Percentiles rank a stretch among this genome's conserved stretches.
Conservation (phyloP, 2,113 vertebrate genomes). For the Cariama cristata region DNA sequence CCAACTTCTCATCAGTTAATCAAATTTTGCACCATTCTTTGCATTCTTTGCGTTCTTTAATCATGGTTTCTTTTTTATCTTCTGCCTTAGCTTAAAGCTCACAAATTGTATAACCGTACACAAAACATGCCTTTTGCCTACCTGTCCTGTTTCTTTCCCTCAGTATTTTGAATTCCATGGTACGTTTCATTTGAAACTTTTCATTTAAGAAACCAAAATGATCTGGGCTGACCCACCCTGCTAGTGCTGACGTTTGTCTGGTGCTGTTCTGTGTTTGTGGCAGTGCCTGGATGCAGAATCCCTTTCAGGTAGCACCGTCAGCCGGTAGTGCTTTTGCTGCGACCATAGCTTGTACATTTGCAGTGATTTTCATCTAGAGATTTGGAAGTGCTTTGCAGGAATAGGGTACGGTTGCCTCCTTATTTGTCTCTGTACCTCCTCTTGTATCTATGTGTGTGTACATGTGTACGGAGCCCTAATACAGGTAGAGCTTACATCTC, state of each 20-base stretch:
- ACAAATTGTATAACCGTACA: not conserved
- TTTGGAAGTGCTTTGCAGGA: constrained; percentile 16
- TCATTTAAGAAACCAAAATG: not conserved
- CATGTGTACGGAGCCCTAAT: not conserved
- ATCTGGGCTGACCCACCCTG: not conserved
- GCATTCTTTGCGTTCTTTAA: not conserved
- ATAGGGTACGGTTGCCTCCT: not conserved
- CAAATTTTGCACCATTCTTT: not conserved
- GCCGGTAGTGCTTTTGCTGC: not conserved
- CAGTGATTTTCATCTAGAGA: not conserved
- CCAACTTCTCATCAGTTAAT: not conserved
- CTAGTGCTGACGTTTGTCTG: not conserved
- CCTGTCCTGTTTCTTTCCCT: not conserved
- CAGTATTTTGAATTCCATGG: not conserved
- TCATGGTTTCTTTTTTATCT: not conserved
- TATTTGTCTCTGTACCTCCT: not conserved
- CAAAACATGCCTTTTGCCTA: not conserved
- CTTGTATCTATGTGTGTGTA: not conserved
- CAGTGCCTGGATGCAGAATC: not conserved
- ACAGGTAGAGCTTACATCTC: not conserved
- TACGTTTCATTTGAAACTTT: not conserved
- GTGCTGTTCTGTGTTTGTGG: not conserved
- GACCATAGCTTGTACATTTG: not conserved
- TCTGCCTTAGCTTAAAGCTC: not conserved
- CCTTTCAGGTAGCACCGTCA: not conserved